phyloP scores from a whole-genome alignment of 2,113 vertebrate genomes.

The Lethenteron camtschaticum region DNA sequence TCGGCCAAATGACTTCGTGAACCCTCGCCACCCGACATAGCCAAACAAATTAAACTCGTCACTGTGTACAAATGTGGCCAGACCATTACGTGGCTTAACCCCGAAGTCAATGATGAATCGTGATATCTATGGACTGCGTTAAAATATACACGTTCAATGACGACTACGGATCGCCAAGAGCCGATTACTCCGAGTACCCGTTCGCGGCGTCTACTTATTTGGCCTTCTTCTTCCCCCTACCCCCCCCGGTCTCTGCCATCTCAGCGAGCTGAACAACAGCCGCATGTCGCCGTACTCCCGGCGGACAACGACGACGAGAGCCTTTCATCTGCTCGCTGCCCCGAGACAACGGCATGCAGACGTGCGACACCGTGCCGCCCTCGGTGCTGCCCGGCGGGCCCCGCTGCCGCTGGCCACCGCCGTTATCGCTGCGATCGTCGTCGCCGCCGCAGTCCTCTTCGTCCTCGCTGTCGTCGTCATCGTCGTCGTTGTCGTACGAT shows the following conservation, averaged over 20 bases:
- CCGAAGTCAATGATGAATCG: no score
- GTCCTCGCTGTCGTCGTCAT: conserved; percentile 39
- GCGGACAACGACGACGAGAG: conserved; percentile 82
- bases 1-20: no score
- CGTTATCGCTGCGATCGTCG: conserved; percentile 41
- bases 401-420: conserved; percentile 31
- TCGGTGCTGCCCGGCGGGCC: conserved; percentile 45
- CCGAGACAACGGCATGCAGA: conserved; percentile 64
- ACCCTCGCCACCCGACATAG: no score
- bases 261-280: conserved; percentile 19
- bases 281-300: conserved; percentile 43
- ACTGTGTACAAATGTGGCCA: no score
- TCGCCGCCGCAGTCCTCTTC: conserved; percentile 21
- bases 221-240: no score
- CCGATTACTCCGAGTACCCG: no score
- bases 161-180: no score
- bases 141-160: no score
- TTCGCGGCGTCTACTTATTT: no score
- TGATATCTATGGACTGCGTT: no score
- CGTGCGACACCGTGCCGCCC: conserved; percentile 47
- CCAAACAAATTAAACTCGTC: no score
- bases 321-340: conserved; percentile 91
- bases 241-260: conserved; percentile 10
- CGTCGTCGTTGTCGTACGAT: conserved; percentile 26
- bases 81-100: no score